Conservation (phyloP, 1,140 invertebrate genomes). For the Drosophila albomicans region DNA sequence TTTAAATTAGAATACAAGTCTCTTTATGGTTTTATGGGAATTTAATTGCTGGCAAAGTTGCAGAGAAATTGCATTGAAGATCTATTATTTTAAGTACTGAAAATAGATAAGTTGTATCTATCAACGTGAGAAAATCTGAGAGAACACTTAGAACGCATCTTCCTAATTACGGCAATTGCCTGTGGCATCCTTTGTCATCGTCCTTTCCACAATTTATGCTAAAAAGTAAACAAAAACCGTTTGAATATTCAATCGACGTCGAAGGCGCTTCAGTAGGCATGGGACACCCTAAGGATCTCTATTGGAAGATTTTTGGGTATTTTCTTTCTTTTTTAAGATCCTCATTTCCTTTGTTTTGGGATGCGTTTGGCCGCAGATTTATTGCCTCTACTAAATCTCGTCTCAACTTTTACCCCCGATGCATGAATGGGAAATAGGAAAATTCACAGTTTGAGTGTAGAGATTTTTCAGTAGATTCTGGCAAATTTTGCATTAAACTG, state of each 20-base stretch:
- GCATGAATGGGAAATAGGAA: neutral
- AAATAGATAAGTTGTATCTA: constrained; percentile 1
- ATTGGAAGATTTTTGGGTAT: constrained; percentile 35
- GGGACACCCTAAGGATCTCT: constrained; percentile 42
- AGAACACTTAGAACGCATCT: constrained; percentile 44
- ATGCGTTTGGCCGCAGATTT: constrained; percentile 73
- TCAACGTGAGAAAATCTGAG: constrained; percentile 69
- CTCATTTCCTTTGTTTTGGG: constrained; percentile 56
- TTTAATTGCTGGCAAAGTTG: constrained; percentile 51
- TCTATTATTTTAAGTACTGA: neutral
- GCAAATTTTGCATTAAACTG: constrained; percentile 28
- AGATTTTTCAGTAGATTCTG: constrained; percentile 72
- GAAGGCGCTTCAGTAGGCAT: constrained; percentile 36
- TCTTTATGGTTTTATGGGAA: constrained; percentile 41
- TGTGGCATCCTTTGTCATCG: constrained; percentile 55
- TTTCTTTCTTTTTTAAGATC: constrained; percentile 60
- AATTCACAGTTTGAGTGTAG: neutral
- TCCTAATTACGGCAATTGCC: constrained; percentile 76
- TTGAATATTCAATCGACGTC: constrained; percentile 64
- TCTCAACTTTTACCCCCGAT: constrained; percentile 53
- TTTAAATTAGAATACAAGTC: constrained; percentile 58
- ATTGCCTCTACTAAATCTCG: constrained; percentile 61
- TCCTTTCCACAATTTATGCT: constrained; percentile 64
- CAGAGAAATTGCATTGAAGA: neutral
- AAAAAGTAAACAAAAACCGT: constrained; percentile 74